phyloP scores from a whole-genome alignment of 2,888 invertebrate species.

The Priocnemis perturbator region DNA sequence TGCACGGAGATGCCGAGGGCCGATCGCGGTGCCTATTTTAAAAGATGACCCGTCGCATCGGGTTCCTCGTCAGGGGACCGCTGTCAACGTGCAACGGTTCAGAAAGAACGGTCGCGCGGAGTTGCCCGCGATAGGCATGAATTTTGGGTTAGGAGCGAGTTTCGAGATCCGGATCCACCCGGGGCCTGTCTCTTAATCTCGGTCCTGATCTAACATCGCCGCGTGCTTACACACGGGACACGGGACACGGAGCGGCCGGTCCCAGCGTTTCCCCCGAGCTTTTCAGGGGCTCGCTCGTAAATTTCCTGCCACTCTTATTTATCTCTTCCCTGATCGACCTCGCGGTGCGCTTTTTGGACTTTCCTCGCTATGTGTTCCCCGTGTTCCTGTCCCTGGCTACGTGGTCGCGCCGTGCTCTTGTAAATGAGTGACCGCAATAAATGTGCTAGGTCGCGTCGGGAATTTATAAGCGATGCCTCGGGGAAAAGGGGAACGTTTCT shows the following conservation, averaged over 20 bases:
- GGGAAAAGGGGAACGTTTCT: no score
- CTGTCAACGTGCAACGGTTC: slow-evolving; percentile 56
- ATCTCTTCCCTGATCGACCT: slow-evolving; percentile 58
- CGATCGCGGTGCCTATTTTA: slow-evolving; percentile 45
- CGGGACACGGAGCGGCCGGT: neutral
- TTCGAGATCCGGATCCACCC: slow-evolving; percentile 45
- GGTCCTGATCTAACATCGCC: slow-evolving; percentile 52
- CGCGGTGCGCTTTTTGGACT: slow-evolving; percentile 47
- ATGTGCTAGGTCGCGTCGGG: slow-evolving; percentile 36
- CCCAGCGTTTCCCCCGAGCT: slow-evolving; percentile 54
- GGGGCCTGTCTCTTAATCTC: slow-evolving; percentile 51
- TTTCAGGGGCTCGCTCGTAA: slow-evolving; percentile 60
- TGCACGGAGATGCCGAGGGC: slow-evolving; percentile 34
- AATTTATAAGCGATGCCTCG: slow-evolving; percentile 37
- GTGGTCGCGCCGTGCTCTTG: slow-evolving; percentile 18
- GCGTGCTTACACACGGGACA: slow-evolving; percentile 47
- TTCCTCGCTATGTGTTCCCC: slow-evolving; percentile 1
- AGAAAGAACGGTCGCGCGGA: slow-evolving; percentile 38
- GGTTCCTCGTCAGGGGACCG: slow-evolving; percentile 31
- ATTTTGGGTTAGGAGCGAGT: slow-evolving; percentile 41
- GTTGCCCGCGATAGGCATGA: slow-evolving; percentile 15
- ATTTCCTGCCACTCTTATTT: slow-evolving; percentile 63
- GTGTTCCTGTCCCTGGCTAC: slow-evolving; percentile 9
- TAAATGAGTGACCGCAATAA: slow-evolving; percentile 33
- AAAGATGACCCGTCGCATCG: slow-evolving; percentile 47